Conservation (phyloP, 2,888 invertebrate species). For the Phyto melanocephala region DNA sequence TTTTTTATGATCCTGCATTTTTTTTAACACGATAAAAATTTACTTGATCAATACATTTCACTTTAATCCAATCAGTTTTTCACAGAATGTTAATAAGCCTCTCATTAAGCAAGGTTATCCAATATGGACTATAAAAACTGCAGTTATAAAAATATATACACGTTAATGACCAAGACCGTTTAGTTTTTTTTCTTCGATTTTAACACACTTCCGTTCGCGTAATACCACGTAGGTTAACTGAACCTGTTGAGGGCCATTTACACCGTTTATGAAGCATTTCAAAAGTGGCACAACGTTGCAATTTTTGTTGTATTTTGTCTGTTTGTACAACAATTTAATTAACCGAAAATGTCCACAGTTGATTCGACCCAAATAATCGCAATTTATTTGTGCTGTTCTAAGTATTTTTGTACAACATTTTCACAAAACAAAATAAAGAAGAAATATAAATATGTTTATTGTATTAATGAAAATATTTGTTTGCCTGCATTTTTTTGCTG, state of each 20-base stretch:
- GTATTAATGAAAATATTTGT: slow-evolving; percentile 72
- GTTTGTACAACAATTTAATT: slow-evolving; percentile 28
- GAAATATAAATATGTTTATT: slow-evolving; percentile 64
- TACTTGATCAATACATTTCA: slow-evolving; percentile 33
- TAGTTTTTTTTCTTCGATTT: neutral
- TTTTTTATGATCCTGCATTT: neutral
- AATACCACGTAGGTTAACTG: slow-evolving; percentile 72
- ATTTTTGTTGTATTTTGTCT: slow-evolving; percentile 15
- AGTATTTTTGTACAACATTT: slow-evolving; percentile 23
- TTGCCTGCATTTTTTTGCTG: slow-evolving; percentile 41
- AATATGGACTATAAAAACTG: slow-evolving; percentile 14
- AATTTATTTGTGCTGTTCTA: slow-evolving; percentile 62
- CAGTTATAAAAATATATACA: neutral
- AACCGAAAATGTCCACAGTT: slow-evolving; percentile 8
- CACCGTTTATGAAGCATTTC: slow-evolving; percentile 72
- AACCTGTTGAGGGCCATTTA: slow-evolving; percentile 64
- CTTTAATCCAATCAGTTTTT: neutral
- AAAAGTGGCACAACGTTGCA: slow-evolving; percentile 71
- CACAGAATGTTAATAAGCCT: slow-evolving; percentile 18
- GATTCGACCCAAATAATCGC: slow-evolving; percentile 50
- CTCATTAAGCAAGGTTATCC: slow-evolving; percentile 37
- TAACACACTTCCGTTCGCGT: slow-evolving; percentile 64
- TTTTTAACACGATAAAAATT: slow-evolving; percentile 53
- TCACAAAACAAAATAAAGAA: neutral
- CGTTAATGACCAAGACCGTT: no score